Conservation (phyloP, 2,888 invertebrate genomes). For the Drosophila birchii region DNA sequence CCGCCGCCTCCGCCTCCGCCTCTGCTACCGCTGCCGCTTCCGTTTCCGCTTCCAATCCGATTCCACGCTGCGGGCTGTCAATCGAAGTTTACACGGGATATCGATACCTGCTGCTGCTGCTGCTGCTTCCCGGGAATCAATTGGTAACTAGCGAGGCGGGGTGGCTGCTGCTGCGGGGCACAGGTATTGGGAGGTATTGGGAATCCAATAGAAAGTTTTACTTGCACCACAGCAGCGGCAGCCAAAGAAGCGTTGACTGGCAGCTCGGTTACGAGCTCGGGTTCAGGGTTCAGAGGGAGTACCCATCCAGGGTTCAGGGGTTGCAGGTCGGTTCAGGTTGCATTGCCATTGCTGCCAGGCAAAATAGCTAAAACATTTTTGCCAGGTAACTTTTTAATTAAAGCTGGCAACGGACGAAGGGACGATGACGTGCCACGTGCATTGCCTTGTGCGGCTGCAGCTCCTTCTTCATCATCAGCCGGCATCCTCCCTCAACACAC, state of each 20-base stretch:
- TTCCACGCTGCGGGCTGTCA: conserved; percentile 58
- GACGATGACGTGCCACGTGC: conserved; percentile 29
- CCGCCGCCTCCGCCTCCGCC: conserved; percentile 11
- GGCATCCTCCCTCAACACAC: neutral
- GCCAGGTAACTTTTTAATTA: conserved; percentile 75
- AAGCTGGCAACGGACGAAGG: conserved; percentile 55
- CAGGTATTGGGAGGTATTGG: conserved; percentile 8
- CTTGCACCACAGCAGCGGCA: conserved; percentile 45
- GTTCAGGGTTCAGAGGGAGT: conserved; percentile 5
- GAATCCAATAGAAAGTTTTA: conserved; percentile 48
- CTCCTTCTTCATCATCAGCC: conserved; percentile 8
- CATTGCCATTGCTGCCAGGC: conserved; percentile 51
- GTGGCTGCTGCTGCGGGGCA: neutral
- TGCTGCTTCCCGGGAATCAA: conserved; percentile 42
- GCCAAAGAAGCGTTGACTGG: conserved; percentile 63
- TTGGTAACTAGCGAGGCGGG: conserved; percentile 32
- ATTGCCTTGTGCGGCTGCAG: conserved; percentile 24
- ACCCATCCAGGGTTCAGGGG: conserved; percentile 12
- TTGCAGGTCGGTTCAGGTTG: conserved; percentile 7
- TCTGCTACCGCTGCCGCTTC: neutral
- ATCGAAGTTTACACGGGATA: conserved; percentile 61
- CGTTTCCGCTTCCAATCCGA: conserved; percentile 3
- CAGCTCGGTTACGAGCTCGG: conserved; percentile 45
- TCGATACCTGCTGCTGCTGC: conserved; percentile 30
- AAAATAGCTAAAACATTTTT: conserved; percentile 69